Evolutionary conservation across 2,113 vertebrate species (phyloP).

Genomic region (Dicrurus megarhynchus): DNA sequence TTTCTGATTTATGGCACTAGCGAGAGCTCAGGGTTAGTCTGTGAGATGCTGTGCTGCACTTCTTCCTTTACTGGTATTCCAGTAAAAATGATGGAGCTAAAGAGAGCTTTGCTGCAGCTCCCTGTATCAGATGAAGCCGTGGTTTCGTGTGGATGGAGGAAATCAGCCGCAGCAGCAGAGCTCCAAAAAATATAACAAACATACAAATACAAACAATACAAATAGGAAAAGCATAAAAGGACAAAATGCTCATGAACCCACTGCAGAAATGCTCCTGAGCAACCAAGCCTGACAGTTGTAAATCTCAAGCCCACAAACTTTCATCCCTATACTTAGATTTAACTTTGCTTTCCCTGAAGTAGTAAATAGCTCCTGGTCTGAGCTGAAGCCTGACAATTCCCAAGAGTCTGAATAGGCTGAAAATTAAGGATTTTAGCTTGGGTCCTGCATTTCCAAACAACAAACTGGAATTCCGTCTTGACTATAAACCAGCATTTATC

Average conservation of each 20-base stretch:
- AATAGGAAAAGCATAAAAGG: not conserved
- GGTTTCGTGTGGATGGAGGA: not conserved
- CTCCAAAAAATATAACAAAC: not conserved
- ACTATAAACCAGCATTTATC: not conserved
- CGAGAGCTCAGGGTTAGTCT: not conserved
- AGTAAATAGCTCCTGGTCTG: not conserved
- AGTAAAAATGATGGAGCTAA: not conserved
- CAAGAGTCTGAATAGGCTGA: not conserved
- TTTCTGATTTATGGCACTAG: not conserved
- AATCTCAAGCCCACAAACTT: not conserved
- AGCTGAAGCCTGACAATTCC: not conserved
- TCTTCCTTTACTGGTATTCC: not conserved
- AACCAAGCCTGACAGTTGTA: not conserved
- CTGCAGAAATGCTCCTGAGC: not conserved
- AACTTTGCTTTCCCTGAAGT: not conserved
- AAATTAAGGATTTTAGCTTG: not conserved
- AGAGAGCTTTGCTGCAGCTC: not conserved
- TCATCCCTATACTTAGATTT: accelerated
- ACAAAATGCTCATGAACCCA: not conserved
- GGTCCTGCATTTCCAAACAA: not conserved
- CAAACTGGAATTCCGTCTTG: not conserved
- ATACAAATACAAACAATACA: not conserved
- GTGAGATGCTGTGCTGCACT: not conserved
- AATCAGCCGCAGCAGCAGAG: not conserved
- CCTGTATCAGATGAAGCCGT: accelerated